Percentiles rank a stretch among this genome's conserved stretches.
These are phyloP conservation scores for Pseudococcus viburni DNA, from an alignment of 2,888 invertebrate genomes.

Conservation along the genomic window DNA sequence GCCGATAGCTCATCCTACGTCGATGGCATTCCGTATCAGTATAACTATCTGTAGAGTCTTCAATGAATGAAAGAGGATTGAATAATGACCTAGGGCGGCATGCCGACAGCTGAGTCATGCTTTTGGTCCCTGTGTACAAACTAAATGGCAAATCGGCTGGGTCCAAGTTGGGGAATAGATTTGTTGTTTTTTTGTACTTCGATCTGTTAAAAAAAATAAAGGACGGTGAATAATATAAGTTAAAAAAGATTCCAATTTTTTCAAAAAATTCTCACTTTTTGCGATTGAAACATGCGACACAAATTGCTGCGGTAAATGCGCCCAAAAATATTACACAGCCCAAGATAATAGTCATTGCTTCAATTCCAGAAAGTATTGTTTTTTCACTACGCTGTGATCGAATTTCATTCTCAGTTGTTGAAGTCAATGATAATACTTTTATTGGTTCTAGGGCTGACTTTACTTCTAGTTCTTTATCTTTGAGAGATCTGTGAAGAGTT, in stretches of 20 bases:
- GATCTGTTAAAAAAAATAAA: conserved; percentile 41
- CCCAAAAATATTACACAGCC: conserved; percentile 87
- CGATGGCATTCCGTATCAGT: conserved; percentile 72
- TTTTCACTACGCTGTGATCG: conserved; percentile 65
- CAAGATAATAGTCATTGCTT: conserved; percentile 85
- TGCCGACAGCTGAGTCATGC: conserved; percentile 70
- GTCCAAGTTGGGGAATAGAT: conserved; percentile 61
- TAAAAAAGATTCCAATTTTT: neutral
- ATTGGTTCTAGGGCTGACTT: conserved; percentile 79
- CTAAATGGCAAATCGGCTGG: conserved; percentile 66
- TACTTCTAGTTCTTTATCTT: conserved; percentile 76
- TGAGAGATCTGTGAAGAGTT: conserved; percentile 75
- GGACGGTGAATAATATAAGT: neutral
- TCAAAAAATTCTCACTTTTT: conserved; percentile 61
- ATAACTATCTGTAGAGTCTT: conserved; percentile 69
- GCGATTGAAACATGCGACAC: conserved; percentile 73
- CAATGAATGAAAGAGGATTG: conserved; percentile 69
- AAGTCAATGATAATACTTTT: conserved; percentile 77
- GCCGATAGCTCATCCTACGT: conserved; percentile 67
- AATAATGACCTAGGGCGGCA: conserved; percentile 69
- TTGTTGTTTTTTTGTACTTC: conserved; percentile 63
- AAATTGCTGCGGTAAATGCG: conserved; percentile 84
- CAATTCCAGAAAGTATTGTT: conserved; percentile 77
- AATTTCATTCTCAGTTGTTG: conserved; percentile 67
- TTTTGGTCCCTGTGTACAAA: conserved; percentile 68